Conservation (phyloP, 2,797 vertebrate genomes). For the Cirrhinus mrigala region DNA sequence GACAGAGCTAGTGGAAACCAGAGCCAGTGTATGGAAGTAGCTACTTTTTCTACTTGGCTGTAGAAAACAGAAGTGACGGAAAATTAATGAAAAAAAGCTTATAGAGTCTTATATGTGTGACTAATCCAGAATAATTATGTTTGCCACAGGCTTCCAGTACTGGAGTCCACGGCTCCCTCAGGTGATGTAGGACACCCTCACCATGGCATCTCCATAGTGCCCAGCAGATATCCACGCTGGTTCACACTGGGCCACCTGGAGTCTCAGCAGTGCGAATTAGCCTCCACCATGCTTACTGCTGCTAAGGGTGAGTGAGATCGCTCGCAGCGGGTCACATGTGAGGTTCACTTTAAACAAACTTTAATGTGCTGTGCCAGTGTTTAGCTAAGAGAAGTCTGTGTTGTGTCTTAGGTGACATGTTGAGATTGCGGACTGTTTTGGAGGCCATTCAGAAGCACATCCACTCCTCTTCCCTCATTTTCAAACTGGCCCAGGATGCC, state of each 20-base stretch:
- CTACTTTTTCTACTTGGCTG: not conserved
- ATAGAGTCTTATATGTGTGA: not conserved
- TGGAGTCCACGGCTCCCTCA: slow-evolving; percentile 90
- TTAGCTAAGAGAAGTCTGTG: slow-evolving; percentile 29
- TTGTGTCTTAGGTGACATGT: slow-evolving; percentile 87
- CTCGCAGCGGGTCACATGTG: not conserved
- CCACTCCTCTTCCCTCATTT: slow-evolving; percentile 97
- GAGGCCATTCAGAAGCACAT: slow-evolving; percentile 98
- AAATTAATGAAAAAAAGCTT: not conserved
- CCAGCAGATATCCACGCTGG: slow-evolving; percentile 95
- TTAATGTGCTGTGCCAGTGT: not conserved
- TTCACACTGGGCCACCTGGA: slow-evolving; percentile 98
- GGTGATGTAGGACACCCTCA: slow-evolving; percentile 91
- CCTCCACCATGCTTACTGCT: slow-evolving; percentile 97
- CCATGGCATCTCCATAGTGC: slow-evolving; percentile 94
- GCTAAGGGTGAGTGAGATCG: slow-evolving; percentile 83
- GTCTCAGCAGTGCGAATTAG: slow-evolving; percentile 97
- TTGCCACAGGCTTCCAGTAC: slow-evolving; percentile 85
- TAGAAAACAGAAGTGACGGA: not conserved
- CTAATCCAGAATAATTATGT: slow-evolving; percentile 10
- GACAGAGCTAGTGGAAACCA: slow-evolving; percentile 27
- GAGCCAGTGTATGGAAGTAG: not conserved
- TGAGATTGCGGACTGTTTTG: slow-evolving; percentile 92
- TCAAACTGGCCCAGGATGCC: slow-evolving; percentile 97
- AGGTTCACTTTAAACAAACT: slow-evolving; percentile 22